Evolutionary conservation across 2,113 vertebrate genomes (phyloP).

Genomic region (Amphiprion ocellaris): DNA sequence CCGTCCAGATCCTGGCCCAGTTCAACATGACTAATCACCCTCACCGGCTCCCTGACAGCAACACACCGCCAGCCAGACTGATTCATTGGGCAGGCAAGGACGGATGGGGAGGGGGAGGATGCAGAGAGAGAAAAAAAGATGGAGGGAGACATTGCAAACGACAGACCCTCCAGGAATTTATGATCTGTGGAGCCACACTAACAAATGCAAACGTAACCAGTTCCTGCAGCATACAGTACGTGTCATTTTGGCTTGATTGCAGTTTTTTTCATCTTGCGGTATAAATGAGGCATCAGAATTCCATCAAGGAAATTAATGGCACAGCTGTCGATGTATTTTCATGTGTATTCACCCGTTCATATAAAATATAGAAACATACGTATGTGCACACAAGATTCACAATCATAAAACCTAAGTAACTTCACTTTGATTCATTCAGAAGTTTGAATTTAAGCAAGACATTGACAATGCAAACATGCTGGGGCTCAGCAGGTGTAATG

Average conservation of each 20-base stretch:
- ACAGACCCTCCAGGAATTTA: slow-evolving; percentile 17
- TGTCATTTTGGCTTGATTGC: neutral
- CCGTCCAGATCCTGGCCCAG: slow-evolving; percentile 54
- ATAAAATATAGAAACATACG: too few species aligned
- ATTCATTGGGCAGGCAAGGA: slow-evolving; percentile 42
- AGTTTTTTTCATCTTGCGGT: neutral
- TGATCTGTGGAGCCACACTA: slow-evolving; percentile 5
- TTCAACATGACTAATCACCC: slow-evolving; percentile 66
- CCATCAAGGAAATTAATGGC: neutral
- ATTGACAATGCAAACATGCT: too few species aligned
- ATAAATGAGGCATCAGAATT: neutral
- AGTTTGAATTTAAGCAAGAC: too few species aligned
- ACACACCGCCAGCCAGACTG: slow-evolving; percentile 60
- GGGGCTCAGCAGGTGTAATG: too few species aligned
- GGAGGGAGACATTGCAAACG: neutral
- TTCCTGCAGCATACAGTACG: neutral
- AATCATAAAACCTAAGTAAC: too few species aligned
- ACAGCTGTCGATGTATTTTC: neutral
- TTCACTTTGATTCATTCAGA: too few species aligned
- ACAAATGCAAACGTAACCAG: slow-evolving; percentile 24
- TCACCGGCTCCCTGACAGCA: slow-evolving; percentile 53
- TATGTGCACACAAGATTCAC: neutral
- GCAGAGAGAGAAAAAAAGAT: slow-evolving; percentile 5
- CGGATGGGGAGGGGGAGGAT: neutral
- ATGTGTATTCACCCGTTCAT: too few species aligned